These are phyloP conservation scores for Caenorhabditis sp. DNA, from an alignment of 2,888 invertebrate genomes.

Conservation along the genomic window DNA sequence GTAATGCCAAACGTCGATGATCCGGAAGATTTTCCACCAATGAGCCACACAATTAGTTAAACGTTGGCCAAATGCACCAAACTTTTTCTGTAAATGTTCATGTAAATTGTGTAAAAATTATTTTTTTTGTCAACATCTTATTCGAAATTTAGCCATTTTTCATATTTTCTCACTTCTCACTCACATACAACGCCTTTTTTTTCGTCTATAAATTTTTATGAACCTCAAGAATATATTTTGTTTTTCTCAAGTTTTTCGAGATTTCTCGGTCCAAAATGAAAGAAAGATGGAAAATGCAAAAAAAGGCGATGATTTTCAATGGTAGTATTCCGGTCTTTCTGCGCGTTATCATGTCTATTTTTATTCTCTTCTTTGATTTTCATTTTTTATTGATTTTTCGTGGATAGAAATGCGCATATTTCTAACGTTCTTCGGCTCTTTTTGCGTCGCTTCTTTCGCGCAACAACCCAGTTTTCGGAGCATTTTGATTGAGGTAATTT, in stretches of 20 bases:
- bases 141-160: not conserved
- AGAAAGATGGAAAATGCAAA: not conserved
- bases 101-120: constrained; percentile 6
- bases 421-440: constrained; percentile 1
- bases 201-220: constrained; percentile 3
- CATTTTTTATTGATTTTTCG: constrained; percentile 13
- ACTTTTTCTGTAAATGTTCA: not conserved
- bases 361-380: not conserved
- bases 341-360: constrained; percentile 5
- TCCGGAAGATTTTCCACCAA: constrained; percentile 64
- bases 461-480: constrained; percentile 31
- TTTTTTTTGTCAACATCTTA: not conserved
- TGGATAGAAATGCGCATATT: constrained; percentile 15
- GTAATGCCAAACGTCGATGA: constrained; percentile 59
- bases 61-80: not conserved
- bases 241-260: constrained; percentile 7
- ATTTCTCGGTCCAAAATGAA: constrained; percentile 12
- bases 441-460: constrained; percentile 10
- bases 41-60: constrained; percentile 56
- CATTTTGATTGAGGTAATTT: constrained; percentile 42
- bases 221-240: constrained; percentile 5
- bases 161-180: not conserved
- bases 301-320: not conserved
- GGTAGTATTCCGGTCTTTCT: too few relatives aligned
- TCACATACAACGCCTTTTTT: not conserved